Evolutionary conservation across 2,113 vertebrate species (phyloP).

Genomic region (Poecile atricapillus): DNA sequence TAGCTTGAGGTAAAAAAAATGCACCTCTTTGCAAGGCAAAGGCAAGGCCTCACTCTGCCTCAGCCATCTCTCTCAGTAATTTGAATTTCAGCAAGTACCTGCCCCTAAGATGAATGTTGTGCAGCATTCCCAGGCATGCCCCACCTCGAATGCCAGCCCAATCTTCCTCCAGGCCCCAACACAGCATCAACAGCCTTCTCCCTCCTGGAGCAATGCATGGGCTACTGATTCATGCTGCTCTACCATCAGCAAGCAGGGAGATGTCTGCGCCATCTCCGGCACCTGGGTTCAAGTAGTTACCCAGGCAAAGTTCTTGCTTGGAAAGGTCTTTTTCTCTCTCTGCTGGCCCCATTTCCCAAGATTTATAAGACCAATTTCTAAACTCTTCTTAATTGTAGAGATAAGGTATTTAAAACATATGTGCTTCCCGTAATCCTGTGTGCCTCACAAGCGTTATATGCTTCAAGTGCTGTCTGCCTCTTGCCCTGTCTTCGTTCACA

Average conservation of each 20-base stretch:
- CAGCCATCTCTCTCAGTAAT: background rate
- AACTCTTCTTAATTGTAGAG: constrained; percentile 60
- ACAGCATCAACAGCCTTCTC: constrained; percentile 9
- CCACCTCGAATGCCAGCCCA: background rate
- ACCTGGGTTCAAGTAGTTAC: background rate
- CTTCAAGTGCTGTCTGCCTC: constrained; percentile 20
- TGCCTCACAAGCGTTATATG: no score
- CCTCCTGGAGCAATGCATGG: background rate
- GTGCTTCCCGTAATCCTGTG: background rate
- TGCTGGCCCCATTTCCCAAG: background rate
- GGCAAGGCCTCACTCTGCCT: background rate
- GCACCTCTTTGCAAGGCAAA: background rate
- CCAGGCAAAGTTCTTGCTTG: background rate
- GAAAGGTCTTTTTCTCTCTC: background rate
- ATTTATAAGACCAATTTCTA: constrained; percentile 61
- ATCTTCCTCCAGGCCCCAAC: constrained; percentile 8
- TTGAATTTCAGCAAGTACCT: constrained; percentile 61
- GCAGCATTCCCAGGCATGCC: constrained; percentile 47
- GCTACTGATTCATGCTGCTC: background rate
- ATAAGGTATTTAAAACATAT: constrained; percentile 68
- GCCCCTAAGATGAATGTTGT: constrained; percentile 47
- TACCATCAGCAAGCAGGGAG: background rate
- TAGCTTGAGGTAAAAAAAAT: background rate
- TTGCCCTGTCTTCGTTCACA: background rate
- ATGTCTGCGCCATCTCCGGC: background rate